Percentiles rank a stretch among this genome's conserved stretches.
These are phyloP conservation scores for Acanthisitta chloris DNA, from an alignment of 2,113 vertebrate species.

Conservation along the genomic window DNA sequence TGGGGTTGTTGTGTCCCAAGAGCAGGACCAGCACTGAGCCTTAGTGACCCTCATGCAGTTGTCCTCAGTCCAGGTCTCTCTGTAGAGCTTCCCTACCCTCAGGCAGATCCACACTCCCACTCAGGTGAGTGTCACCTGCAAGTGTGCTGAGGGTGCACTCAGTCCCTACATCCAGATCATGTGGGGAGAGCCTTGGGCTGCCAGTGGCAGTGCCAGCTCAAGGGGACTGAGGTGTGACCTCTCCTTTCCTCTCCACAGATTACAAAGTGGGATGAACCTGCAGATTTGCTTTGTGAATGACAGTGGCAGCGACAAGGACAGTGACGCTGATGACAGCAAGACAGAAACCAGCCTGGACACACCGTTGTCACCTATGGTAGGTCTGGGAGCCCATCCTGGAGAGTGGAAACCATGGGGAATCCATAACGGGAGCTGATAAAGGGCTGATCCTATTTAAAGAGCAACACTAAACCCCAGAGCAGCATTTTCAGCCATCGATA, in stretches of 20 bases:
- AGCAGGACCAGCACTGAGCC: no score
- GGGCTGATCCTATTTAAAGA: not conserved
- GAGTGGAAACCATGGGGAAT: not conserved
- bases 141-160: no score
- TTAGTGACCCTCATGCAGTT: no score
- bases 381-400: not conserved
- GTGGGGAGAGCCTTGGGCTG: not conserved
- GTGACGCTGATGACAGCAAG: constrained; percentile 97
- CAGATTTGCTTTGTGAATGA: constrained; percentile 99
- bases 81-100: no score
- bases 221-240: not conserved
- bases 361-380: constrained; percentile 93
- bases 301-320: constrained; percentile 97
- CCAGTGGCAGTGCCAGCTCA: fast-evolving
- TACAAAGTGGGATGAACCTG: constrained; percentile 98
- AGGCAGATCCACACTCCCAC: no score
- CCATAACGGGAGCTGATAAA: not conserved
- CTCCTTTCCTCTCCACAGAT: constrained; percentile 61
- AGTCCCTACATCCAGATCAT: no score
- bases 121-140: no score
- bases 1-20: no score
- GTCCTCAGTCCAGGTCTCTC: no score
- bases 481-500: not conserved
- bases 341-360: constrained; percentile 98
- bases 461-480: not conserved